Conservation (phyloP, 2,888 invertebrate species). For the Hemithea aestivaria region DNA sequence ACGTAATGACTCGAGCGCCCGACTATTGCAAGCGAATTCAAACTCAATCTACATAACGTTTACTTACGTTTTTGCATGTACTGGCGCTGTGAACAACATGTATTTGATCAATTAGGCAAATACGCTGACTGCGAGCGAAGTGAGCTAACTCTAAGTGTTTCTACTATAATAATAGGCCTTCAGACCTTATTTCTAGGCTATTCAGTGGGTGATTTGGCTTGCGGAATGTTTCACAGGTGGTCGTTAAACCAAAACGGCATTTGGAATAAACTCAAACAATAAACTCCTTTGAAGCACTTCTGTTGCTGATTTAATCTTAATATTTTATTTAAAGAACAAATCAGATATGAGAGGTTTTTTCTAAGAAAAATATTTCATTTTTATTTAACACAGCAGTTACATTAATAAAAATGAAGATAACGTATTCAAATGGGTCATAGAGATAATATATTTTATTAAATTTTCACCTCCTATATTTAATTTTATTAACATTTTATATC, state of each 20-base stretch:
- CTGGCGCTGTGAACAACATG: conserved; percentile 60
- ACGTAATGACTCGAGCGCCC: conserved; percentile 73
- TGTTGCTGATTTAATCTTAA: too few species aligned
- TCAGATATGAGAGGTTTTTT: too few species aligned
- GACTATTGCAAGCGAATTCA: conserved; percentile 45
- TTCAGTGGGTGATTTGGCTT: conserved; percentile 18
- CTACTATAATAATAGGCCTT: conserved; percentile 57
- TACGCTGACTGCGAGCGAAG: conserved; percentile 72
- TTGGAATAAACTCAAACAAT: conserved; percentile 3
- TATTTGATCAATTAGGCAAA: conserved; percentile 79
- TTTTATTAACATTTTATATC: too few species aligned
- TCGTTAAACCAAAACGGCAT: conserved; percentile 9
- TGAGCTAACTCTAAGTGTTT: conserved; percentile 68
- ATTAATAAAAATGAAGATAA: too few species aligned
- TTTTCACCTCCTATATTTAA: too few species aligned
- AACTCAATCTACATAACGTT: conserved; percentile 37
- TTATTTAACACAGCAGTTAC: too few species aligned
- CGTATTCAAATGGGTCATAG: too few species aligned
- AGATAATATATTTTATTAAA: too few species aligned
- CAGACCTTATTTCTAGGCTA: conserved; percentile 45
- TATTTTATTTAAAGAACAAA: too few species aligned
- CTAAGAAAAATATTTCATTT: too few species aligned
- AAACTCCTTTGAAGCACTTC: too few species aligned
- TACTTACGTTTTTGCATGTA: conserved; percentile 39
- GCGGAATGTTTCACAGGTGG: conserved; percentile 13